These are phyloP conservation scores for Pleuronectes platessa DNA, from an alignment of 2,113 vertebrate genomes.

Conservation along the genomic window DNA sequence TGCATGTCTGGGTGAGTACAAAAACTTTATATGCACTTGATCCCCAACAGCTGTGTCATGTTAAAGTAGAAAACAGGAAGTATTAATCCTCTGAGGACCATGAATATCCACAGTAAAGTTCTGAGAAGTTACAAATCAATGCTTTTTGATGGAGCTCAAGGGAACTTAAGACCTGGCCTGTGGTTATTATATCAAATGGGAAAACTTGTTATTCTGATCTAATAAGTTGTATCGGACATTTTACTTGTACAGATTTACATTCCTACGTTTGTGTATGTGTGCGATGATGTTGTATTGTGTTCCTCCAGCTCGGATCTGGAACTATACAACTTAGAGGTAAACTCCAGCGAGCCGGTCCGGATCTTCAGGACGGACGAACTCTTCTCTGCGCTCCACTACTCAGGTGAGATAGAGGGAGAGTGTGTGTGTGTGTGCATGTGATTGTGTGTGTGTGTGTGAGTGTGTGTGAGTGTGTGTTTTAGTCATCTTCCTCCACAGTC, in stretches of 20 bases:
- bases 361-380: constrained; percentile 92
- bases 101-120: too few relatives aligned
- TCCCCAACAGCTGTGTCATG: too few relatives aligned
- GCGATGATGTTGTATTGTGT: not conserved
- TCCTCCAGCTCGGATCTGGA: constrained; percentile 82
- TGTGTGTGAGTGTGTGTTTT: constrained; percentile 18
- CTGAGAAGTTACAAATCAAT: too few relatives aligned
- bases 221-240: too few relatives aligned
- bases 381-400: constrained; percentile 94
- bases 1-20: constrained; percentile 87
- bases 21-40: not conserved
- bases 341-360: constrained; percentile 82
- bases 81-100: too few relatives aligned
- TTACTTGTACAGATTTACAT: not conserved
- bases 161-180: too few relatives aligned
- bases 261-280: not conserved
- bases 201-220: too few relatives aligned
- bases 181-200: too few relatives aligned
- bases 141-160: too few relatives aligned
- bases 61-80: too few relatives aligned
- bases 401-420: constrained; percentile 82
- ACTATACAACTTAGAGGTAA: constrained; percentile 81
- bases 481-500: constrained; percentile 35
- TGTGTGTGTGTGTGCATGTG: constrained; percentile 29
- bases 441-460: constrained; percentile 34